phyloP scores from a whole-genome alignment of 2,797 vertebrate genomes.

The Gymnocypris eckloni region DNA sequence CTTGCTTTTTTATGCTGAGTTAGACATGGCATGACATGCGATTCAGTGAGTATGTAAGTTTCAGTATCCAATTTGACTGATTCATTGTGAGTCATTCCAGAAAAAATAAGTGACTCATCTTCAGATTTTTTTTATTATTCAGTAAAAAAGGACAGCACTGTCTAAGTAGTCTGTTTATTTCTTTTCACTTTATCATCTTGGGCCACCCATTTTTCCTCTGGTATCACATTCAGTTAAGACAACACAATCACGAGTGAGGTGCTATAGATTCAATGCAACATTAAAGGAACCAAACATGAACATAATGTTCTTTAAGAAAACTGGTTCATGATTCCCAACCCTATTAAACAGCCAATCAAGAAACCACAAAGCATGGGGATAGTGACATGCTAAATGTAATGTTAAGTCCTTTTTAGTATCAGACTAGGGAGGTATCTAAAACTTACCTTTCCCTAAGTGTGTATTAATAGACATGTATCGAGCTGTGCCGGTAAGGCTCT shows the following conservation, averaged over 20 bases:
- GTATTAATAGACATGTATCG: slow-evolving; percentile 99
- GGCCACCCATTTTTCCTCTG: neutral
- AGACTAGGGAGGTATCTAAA: neutral
- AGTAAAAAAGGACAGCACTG: neutral
- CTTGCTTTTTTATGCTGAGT: neutral
- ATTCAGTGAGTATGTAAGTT: neutral
- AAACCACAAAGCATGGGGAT: neutral
- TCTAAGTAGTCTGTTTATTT: neutral
- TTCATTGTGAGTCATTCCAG: neutral
- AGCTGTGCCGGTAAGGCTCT: slow-evolving; percentile 97
- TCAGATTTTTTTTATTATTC: neutral
- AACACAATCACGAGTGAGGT: neutral
- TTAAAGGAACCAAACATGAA: neutral
- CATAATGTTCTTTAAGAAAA: neutral
- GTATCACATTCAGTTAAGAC: neutral
- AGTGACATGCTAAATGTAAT: slow-evolving; percentile 11
- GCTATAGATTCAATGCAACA: neutral
- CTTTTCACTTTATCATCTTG: too few relatives aligned
- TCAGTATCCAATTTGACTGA: neutral
- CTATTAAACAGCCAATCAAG: slow-evolving; percentile 13
- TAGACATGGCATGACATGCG: neutral
- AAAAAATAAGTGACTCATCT: neutral
- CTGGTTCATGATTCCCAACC: slow-evolving; percentile 16
- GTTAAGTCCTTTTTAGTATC: neutral
- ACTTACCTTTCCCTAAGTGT: slow-evolving; percentile 96